These are phyloP conservation scores for Himalopsyche anomala DNA, from an alignment of 2,888 invertebrate genomes.

Conservation along the genomic window DNA sequence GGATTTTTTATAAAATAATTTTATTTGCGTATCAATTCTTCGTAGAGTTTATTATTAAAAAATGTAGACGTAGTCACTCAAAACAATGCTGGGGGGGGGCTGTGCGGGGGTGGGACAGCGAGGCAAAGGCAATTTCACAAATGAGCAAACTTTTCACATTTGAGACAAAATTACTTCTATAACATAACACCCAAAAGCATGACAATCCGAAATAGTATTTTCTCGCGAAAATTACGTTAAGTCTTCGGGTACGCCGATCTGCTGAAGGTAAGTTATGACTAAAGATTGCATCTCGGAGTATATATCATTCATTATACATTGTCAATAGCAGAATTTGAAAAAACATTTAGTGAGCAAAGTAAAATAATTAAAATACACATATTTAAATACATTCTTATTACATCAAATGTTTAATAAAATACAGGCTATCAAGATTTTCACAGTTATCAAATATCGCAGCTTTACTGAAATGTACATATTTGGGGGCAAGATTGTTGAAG, in stretches of 20 bases:
- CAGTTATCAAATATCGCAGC: too few relatives aligned
- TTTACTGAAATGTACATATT: too few relatives aligned
- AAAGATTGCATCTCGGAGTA: neutral
- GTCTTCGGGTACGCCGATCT: neutral
- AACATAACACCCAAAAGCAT: constrained; percentile 60
- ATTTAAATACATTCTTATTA: too few relatives aligned
- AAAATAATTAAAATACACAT: too few relatives aligned
- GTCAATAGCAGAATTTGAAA: too few relatives aligned
- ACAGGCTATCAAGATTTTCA: too few relatives aligned
- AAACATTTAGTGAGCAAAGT: too few relatives aligned
- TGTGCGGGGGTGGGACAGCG: neutral
- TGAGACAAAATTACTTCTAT: constrained; percentile 65
- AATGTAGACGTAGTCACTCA: constrained; percentile 56
- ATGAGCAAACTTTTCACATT: constrained; percentile 66
- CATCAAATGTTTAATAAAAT: too few relatives aligned
- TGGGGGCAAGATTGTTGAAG: too few relatives aligned
- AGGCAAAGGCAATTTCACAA: constrained; percentile 65
- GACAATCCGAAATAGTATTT: constrained; percentile 62
- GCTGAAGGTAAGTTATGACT: neutral
- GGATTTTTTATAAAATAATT: too few relatives aligned
- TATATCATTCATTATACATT: too few relatives aligned
- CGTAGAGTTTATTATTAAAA: constrained; percentile 52
- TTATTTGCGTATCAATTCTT: neutral
- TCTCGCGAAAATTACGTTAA: constrained; percentile 56
- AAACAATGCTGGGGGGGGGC: neutral